phyloP scores from a whole-genome alignment of 2,113 vertebrate species.

The Tretioscincus oriximinensis region DNA sequence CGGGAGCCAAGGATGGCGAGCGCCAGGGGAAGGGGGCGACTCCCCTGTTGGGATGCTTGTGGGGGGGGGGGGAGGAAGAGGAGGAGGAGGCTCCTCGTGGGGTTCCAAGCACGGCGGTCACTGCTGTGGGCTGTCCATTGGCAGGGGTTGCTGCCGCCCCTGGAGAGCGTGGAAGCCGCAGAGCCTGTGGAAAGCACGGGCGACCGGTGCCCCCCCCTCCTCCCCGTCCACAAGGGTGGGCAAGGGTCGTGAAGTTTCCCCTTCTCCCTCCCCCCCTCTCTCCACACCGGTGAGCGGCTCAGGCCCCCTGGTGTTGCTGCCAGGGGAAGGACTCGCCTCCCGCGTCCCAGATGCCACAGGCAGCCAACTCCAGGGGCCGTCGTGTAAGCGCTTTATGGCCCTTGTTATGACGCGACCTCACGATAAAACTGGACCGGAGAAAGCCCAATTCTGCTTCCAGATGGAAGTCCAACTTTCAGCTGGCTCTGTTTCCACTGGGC shows the following conservation, averaged over 20 bases:
- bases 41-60: background rate
- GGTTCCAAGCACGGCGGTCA: background rate
- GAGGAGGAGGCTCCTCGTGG: background rate
- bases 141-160: background rate
- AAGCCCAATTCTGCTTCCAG: too few relatives aligned
- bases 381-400: too few relatives aligned
- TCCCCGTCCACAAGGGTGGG: background rate
- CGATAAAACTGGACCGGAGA: too few relatives aligned
- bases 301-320: too few relatives aligned
- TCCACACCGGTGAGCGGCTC: too few relatives aligned
- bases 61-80: conserved; percentile 7
- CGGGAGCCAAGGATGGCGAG: background rate
- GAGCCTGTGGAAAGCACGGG: background rate
- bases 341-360: background rate
- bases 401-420: too few relatives aligned
- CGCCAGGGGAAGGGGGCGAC: background rate
- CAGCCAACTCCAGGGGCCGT: background rate
- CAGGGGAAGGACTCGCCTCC: too few relatives aligned
- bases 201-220: background rate
- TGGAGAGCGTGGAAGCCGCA: too few relatives aligned
- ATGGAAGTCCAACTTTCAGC: too few relatives aligned
- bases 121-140: too few relatives aligned
- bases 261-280: too few relatives aligned
- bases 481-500: too few relatives aligned
- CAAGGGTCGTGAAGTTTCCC: background rate